Conservation (phyloP, 2,888 invertebrate species). For the Drosophila aldrichi region DNA sequence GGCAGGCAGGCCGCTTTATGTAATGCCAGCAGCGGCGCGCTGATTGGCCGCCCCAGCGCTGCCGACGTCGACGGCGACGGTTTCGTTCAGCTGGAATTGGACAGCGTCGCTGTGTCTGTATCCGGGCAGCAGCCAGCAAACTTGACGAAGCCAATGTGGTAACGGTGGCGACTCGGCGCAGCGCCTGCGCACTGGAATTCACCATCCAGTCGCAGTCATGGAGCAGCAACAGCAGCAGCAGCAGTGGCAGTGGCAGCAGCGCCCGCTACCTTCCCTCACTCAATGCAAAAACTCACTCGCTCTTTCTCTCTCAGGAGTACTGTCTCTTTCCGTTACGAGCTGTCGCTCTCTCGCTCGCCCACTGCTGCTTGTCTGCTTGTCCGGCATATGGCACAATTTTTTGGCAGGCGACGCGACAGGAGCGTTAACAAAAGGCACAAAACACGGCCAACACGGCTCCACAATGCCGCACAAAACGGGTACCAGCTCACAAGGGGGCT, state of each 20-base stretch:
- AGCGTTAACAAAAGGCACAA: constrained; percentile 70
- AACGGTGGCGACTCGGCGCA: constrained; percentile 44
- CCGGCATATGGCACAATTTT: constrained; percentile 79
- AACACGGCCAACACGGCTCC: constrained; percentile 60
- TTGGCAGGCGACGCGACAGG: constrained; percentile 44
- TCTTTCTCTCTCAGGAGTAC: neutral
- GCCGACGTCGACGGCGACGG: constrained; percentile 41
- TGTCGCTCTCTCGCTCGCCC: constrained; percentile 6
- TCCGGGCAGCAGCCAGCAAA: constrained; percentile 46
- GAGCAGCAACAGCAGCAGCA: neutral
- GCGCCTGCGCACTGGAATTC: constrained; percentile 59
- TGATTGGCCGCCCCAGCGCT: constrained; percentile 55
- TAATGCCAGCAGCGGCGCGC: constrained; percentile 35
- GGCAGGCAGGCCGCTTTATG: constrained; percentile 61
- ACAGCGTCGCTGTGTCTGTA: constrained; percentile 45
- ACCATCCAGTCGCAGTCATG: constrained; percentile 40
- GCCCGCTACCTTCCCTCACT: neutral
- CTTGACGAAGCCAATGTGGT: constrained; percentile 76
- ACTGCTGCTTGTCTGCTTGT: constrained; percentile 29
- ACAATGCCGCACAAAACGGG: constrained; percentile 54
- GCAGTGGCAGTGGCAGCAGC: constrained; percentile 2
- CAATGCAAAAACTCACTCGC: neutral
- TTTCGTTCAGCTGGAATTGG: constrained; percentile 79
- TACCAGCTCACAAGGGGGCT: constrained; percentile 6
- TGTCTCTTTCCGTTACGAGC: neutral